Percentiles rank a stretch among this genome's conserved stretches.
phyloP scores from a whole-genome alignment of 2,888 invertebrate genomes.

The Drosophila flavopinicola region DNA sequence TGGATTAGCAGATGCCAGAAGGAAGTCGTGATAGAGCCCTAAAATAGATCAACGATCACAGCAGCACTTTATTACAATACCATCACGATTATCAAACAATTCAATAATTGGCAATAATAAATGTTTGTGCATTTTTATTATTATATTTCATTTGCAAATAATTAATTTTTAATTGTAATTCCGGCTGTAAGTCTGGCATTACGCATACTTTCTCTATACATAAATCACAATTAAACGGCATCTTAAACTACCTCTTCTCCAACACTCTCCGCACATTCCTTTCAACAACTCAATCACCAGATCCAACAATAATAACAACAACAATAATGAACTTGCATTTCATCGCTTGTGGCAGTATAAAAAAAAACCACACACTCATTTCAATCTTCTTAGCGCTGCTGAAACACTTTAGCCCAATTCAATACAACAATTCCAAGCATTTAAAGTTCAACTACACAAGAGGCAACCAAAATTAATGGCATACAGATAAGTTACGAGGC shows the following conservation, averaged over 20 bases:
- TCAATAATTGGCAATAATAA: neutral
- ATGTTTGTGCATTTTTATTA: no score
- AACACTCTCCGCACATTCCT: constrained; percentile 12
- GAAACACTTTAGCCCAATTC: constrained; percentile 73
- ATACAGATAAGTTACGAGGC: constrained; percentile 38
- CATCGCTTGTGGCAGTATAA: constrained; percentile 19
- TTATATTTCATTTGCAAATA: no score
- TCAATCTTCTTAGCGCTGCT: constrained; percentile 57
- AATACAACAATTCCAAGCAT: constrained; percentile 55
- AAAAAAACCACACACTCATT: constrained; percentile 21
- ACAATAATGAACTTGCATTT: constrained; percentile 62
- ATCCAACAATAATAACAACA: constrained; percentile 20
- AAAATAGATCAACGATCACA: constrained; percentile 38
- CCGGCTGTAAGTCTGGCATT: neutral
- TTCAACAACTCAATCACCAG: constrained; percentile 45
- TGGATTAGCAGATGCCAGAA: constrained; percentile 30
- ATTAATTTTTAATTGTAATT: constrained; percentile 13
- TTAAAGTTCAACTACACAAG: constrained; percentile 59
- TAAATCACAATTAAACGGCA: constrained; percentile 68
- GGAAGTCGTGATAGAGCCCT: constrained; percentile 64
- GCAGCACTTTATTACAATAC: constrained; percentile 40
- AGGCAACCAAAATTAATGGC: constrained; percentile 46
- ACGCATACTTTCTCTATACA: constrained; percentile 53
- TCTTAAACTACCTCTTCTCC: constrained; percentile 5
- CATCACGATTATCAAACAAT: constrained; percentile 24